A percentile compares a stretch with the other conserved stretches of the same genome.
These are phyloP conservation scores for Sympetrum striolatum DNA, from an alignment of 2,888 invertebrate species.

Conservation along the genomic window DNA sequence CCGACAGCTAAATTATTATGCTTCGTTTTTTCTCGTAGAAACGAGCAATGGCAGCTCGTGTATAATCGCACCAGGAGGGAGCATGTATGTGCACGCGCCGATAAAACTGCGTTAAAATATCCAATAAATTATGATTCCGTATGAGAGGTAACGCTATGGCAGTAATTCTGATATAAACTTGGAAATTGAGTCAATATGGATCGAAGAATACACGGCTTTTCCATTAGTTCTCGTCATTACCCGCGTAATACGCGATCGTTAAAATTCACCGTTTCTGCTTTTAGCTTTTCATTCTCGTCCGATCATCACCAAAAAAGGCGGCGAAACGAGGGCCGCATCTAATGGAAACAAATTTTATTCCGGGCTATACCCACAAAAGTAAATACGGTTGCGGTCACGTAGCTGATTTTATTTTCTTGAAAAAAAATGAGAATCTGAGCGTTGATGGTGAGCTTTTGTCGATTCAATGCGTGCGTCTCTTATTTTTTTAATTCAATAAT, in stretches of 20 bases:
- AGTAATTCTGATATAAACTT: conserved; percentile 2
- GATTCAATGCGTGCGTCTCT: background rate
- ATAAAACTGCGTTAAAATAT: no score
- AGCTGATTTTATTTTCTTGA: background rate
- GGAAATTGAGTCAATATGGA: background rate
- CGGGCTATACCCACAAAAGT: background rate
- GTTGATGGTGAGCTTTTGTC: background rate
- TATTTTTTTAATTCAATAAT: background rate
- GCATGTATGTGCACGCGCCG: no score
- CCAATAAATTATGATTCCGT: no score
- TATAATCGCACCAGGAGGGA: no score
- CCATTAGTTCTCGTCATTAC: conserved; percentile 37
- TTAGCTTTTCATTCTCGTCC: background rate
- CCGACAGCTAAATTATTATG: no score
- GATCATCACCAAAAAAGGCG: background rate
- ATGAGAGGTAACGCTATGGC: background rate
- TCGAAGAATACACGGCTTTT: conserved; percentile 32
- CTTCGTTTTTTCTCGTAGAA: no score
- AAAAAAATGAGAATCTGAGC: background rate
- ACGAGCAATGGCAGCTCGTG: no score
- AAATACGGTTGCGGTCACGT: background rate
- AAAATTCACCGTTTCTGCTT: conserved; percentile 31
- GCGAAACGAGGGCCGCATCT: background rate
- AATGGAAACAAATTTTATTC: background rate
- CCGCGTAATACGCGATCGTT: conserved; percentile 17